Evolutionary conservation across 1,140 invertebrate genomes (phyloP), one percentile per base, ranked within the genome.

Genomic region (Pachypeltis micranthus): DNA sequence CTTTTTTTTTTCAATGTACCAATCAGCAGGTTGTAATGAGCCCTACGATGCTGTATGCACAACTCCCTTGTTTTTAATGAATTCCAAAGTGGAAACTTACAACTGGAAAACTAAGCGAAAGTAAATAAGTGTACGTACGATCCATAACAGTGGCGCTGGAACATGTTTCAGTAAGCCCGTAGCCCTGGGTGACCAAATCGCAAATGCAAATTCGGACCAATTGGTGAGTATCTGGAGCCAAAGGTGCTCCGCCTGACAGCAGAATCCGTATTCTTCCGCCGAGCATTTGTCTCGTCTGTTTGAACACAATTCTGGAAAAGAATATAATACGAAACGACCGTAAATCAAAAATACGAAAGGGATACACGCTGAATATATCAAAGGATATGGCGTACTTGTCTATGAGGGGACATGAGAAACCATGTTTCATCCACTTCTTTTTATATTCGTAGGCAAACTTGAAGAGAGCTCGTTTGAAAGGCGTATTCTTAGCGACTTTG

Each of bases 161-260:
- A 68, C 88, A 90, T 10, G 94, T 97, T 81, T 99, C 96, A 1
- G 96, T 99, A 31, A 98, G 82, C 4, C 96, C 96, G 77, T 99
- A 99, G 54, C 96, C 96, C 73, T 96, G 93, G 56, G 91, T 83
- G 24, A 98, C 83, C 51, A 87, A 86, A 47, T 90, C 86, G 73
- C 92, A 96, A 24, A 99, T 81, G 72, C 93, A 96, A 62, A 91
- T 85, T 73, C 94, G 88, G 67, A 97, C 91, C 74, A 97, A 95
- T 69, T 87, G 83, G 71, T 99, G 95, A 7, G 95, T 98, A 70
- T 97, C 93, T 1, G 91, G 83, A n/a, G 91, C 91, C 0, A 99
- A 78, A 23, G 95, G 95, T 31, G 96, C 96, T 65, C 95, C 95
- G 59, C 96, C 96, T 19, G 83, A 84, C 62, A 98, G 81, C 73